Percentiles rank a stretch among this genome's conserved stretches.
These are phyloP conservation scores for Schrankia costaestrigalis DNA, from an alignment of 2,888 invertebrate genomes.

Conservation along the genomic window DNA sequence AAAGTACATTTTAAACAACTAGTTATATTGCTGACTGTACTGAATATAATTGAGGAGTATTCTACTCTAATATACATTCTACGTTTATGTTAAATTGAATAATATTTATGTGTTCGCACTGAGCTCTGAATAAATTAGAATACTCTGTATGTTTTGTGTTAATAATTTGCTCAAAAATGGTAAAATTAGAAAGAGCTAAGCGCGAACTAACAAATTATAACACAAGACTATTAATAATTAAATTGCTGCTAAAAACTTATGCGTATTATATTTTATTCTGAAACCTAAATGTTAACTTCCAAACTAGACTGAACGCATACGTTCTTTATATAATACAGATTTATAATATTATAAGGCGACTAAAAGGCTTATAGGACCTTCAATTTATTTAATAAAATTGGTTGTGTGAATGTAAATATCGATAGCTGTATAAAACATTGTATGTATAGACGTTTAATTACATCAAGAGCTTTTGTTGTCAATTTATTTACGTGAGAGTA, in stretches of 20 bases:
- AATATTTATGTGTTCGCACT: constrained; percentile 11
- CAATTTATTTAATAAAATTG: constrained; percentile 52
- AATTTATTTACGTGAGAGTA: constrained; percentile 47
- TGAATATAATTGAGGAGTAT: too few relatives aligned
- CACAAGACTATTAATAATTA: constrained; percentile 29
- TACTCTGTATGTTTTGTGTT: constrained; percentile 27
- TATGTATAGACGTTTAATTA: constrained; percentile 42
- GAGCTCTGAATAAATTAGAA: constrained; percentile 19
- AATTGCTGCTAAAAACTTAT: constrained; percentile 10
- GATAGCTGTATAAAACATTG: constrained; percentile 41
- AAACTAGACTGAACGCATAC: constrained; percentile 7
- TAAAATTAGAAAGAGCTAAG: constrained; percentile 22
- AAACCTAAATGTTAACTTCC: constrained; percentile 3
- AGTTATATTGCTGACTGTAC: too few relatives aligned
- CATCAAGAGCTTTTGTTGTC: constrained; percentile 57
- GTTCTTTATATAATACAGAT: neutral
- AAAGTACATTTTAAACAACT: too few relatives aligned
- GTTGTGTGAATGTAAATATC: constrained; percentile 73
- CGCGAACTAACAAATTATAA: constrained; percentile 25
- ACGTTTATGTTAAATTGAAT: constrained; percentile 16
- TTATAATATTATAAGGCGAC: constrained; percentile 7
- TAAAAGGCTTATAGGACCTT: constrained; percentile 45
- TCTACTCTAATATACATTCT: constrained; percentile 14
- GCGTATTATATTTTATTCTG: neutral
- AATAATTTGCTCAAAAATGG: constrained; percentile 33